Evolutionary conservation across 2,888 invertebrate species (phyloP).

Genomic region (Axea sp.): DNA sequence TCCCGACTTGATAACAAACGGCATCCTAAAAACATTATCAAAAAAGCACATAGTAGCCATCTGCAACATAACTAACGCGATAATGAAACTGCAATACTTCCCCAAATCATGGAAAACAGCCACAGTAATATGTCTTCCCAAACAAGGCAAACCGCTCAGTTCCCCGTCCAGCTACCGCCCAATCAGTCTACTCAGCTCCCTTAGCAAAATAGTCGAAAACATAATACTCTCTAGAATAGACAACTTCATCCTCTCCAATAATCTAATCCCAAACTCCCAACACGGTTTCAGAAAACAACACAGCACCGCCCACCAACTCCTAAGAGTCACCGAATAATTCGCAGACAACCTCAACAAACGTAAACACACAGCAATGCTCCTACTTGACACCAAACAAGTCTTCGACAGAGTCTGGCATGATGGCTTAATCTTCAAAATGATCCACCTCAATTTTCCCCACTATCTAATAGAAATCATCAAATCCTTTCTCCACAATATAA

Average conservation of each 20-base stretch:
- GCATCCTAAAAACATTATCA: background rate
- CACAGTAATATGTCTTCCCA: slow-evolving; percentile 1
- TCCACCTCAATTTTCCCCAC: background rate
- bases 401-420: slow-evolving; percentile 33
- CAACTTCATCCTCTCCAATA: too few relatives aligned
- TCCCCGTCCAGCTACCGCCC: slow-evolving; percentile 12
- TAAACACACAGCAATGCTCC: background rate
- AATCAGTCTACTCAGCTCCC: slow-evolving; percentile 11
- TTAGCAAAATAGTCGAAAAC: slow-evolving; percentile 20
- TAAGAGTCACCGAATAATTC: background rate
- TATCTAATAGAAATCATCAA: background rate
- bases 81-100: slow-evolving; percentile 12
- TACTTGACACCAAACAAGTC: slow-evolving; percentile 9
- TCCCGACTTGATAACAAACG: background rate
- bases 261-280: too few relatives aligned
- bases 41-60: background rate
- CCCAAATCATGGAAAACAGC: slow-evolving; percentile 20
- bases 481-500: background rate
- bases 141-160: background rate
- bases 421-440: slow-evolving; percentile 13
- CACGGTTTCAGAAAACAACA: background rate
- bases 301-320: background rate
- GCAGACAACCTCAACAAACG: background rate
- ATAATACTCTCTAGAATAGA: slow-evolving; percentile 3
- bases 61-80: background rate